A percentile compares a stretch with the other conserved stretches of the same genome.
Evolutionary conservation across 2,888 invertebrate species (phyloP).

Genomic region (Brachynemurus nebulosus): DNA sequence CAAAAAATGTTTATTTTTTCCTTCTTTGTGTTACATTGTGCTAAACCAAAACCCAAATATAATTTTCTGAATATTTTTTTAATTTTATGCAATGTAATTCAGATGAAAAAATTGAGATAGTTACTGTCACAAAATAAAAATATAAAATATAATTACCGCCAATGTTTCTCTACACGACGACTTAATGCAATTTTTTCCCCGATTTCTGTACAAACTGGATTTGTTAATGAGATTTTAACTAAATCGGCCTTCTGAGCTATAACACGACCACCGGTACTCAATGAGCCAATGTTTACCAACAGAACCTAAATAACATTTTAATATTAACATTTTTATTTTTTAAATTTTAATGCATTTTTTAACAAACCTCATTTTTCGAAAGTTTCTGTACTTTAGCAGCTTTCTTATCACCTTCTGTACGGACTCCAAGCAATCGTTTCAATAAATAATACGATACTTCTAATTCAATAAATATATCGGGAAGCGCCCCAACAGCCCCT

Average conservation of each 20-base stretch:
- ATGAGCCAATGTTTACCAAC: conserved; percentile 95
- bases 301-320: conserved; percentile 43
- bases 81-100: too few species aligned
- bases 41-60: too few species aligned
- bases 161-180: conserved; percentile 97
- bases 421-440: conserved; percentile 89
- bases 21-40: too few species aligned
- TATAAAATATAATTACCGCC: conserved; percentile 56
- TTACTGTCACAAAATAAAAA: too few species aligned
- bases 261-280: conserved; percentile 95
- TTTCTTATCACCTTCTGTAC: conserved; percentile 98
- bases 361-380: conserved; percentile 64
- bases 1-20: too few species aligned
- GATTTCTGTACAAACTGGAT: conserved; percentile 96
- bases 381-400: conserved; percentile 95
- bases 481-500: conserved; percentile 92
- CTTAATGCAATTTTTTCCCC: conserved; percentile 99
- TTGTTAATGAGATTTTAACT: conserved; percentile 92
- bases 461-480: conserved; percentile 93
- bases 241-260: conserved; percentile 91
- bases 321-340: conserved; percentile 4
- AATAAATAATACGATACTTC: conserved; percentile 94
- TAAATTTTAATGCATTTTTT: conserved; percentile 3
- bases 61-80: too few species aligned
- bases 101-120: too few species aligned